A percentile compares a stretch with the other conserved stretches of the same genome.
These are phyloP conservation scores for Paracanthobrama guichenoti DNA, from an alignment of 2,113 vertebrate species.

Conservation along the genomic window DNA sequence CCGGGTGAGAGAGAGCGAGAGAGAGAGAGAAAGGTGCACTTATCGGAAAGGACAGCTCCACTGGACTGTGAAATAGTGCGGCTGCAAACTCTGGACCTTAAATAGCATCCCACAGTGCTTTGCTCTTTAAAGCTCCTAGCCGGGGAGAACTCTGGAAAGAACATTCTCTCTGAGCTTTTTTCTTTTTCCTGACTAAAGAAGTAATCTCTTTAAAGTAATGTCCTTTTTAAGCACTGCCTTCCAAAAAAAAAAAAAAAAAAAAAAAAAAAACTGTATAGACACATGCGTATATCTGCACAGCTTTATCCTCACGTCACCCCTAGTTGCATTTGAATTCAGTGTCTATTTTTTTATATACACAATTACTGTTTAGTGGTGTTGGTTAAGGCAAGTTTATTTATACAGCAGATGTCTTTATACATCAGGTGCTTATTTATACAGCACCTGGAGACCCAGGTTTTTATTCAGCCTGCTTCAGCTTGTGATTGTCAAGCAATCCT, in stretches of 20 bases:
- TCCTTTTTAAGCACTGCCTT: constrained; percentile 18
- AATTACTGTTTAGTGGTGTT: background rate
- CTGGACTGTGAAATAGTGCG: constrained; percentile 57
- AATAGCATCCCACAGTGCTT: constrained; percentile 49
- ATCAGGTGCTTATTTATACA: too few species aligned
- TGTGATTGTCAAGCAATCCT: too few species aligned
- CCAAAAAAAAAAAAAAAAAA: background rate
- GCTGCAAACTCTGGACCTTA: constrained; percentile 45
- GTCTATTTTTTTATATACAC: background rate
- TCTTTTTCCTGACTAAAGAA: background rate
- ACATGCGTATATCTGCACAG: background rate
- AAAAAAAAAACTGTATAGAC: background rate
- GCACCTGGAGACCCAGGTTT: too few species aligned
- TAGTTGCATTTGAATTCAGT: background rate
- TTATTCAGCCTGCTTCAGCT: too few species aligned
- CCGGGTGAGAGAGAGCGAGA: constrained; percentile 29
- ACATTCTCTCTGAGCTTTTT: constrained; percentile 27
- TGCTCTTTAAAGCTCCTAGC: constrained; percentile 52
- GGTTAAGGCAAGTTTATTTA: background rate
- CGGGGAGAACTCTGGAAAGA: constrained; percentile 24
- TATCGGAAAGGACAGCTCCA: constrained; percentile 59
- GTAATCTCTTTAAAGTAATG: constrained; percentile 34
- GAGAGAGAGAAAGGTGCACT: constrained; percentile 45
- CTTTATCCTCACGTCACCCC: background rate
- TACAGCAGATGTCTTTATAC: too few species aligned